These are phyloP conservation scores for Anthonomus grandis DNA, from an alignment of 1,140 invertebrate species.

Conservation along the genomic window DNA sequence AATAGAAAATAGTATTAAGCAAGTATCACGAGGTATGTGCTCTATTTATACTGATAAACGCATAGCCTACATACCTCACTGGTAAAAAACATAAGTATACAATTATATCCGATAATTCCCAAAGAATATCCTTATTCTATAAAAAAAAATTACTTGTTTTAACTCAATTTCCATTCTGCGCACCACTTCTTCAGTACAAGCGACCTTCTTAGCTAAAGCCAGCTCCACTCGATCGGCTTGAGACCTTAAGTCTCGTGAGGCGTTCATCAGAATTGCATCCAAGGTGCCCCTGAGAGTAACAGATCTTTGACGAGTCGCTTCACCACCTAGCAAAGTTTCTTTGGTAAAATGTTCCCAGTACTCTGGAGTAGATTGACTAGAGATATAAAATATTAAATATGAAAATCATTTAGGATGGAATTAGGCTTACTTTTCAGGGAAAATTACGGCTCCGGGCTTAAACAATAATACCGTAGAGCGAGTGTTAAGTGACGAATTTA, in stretches of 20 bases:
- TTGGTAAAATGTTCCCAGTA: constrained; percentile 69
- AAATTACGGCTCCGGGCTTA: constrained; percentile 65
- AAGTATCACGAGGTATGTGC: too few relatives aligned
- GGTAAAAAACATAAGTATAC: neutral
- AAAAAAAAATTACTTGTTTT: constrained; percentile 40
- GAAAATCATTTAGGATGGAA: neutral
- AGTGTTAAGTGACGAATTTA: constrained; percentile 61
- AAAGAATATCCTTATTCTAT: too few relatives aligned
- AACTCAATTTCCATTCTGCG: constrained; percentile 65
- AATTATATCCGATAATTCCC: too few relatives aligned
- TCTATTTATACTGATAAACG: neutral
- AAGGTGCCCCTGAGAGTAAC: constrained; percentile 59
- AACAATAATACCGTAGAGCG: constrained; percentile 64
- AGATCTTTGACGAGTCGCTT: constrained; percentile 62
- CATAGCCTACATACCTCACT: neutral
- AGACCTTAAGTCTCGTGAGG: constrained; percentile 64
- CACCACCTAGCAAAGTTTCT: constrained; percentile 61
- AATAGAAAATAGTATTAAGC: too few relatives aligned
- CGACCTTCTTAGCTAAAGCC: constrained; percentile 61
- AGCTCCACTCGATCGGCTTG: constrained; percentile 71
- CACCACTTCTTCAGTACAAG: constrained; percentile 63
- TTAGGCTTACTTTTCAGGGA: constrained; percentile 56
- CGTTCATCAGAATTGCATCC: constrained; percentile 60
- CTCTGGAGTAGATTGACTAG: constrained; percentile 60
- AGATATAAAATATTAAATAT: neutral